Percentiles rank a stretch among this genome's conserved stretches.
Conservation (phyloP, 2,797 vertebrate genomes). For the Sebastes taczanowskii region DNA sequence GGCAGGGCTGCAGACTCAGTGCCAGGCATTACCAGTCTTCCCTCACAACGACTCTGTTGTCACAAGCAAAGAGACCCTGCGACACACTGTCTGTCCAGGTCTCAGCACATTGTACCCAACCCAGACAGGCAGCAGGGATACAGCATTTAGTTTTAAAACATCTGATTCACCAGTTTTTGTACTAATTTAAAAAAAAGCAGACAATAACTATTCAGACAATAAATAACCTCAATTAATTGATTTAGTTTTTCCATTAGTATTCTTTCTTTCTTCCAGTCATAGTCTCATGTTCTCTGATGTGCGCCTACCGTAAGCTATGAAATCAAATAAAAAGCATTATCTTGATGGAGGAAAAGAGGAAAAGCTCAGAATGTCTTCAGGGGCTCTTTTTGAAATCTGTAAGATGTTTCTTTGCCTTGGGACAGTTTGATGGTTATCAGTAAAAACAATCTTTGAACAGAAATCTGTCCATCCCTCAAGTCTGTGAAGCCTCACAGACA, state of each 20-base stretch:
- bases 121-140: slow-evolving; percentile 5
- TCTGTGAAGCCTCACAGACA: not conserved
- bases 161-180: not conserved
- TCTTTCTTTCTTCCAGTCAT: not conserved
- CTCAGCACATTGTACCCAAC: slow-evolving; percentile 23
- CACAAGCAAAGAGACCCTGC: slow-evolving; percentile 29
- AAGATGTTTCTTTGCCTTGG: slow-evolving; percentile 5
- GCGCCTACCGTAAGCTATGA: not conserved
- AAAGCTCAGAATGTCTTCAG: not conserved
- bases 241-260: not conserved
- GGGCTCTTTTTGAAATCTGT: slow-evolving; percentile 1
- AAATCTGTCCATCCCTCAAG: not conserved
- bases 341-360: slow-evolving; percentile 13
- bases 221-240: not conserved
- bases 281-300: not conserved
- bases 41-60: slow-evolving; percentile 70
- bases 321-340: slow-evolving; percentile 23
- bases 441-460: not conserved
- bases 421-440: slow-evolving; percentile 20
- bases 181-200: not conserved
- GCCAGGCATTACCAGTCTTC: slow-evolving; percentile 72
- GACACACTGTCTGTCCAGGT: slow-evolving; percentile 28
- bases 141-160: not conserved
- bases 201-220: not conserved
- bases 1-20: slow-evolving; percentile 46